A percentile compares a stretch with the other conserved stretches of the same genome.
phyloP scores from a whole-genome alignment of 2,888 invertebrate species.

The Tribolium freemani region DNA sequence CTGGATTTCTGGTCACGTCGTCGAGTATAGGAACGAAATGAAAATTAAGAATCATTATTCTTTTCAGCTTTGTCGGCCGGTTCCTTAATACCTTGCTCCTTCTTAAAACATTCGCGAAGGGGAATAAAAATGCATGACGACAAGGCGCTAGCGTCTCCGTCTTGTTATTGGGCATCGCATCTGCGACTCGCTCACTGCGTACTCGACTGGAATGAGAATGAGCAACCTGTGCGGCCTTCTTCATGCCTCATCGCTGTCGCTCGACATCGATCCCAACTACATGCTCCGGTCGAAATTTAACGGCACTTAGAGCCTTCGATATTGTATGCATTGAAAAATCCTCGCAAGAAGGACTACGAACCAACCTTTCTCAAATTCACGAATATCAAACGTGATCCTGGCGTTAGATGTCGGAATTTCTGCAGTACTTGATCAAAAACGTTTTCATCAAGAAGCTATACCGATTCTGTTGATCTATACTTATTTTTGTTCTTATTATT shows the following conservation, averaged over 20 bases:
- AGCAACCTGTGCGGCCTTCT: conserved; percentile 54
- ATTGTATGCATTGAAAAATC: neutral
- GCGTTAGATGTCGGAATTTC: neutral
- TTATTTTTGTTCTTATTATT: no score
- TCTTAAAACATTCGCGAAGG: conserved; percentile 65
- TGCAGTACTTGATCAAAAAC: neutral
- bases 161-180: conserved; percentile 63
- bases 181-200: conserved; percentile 63
- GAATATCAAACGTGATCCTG: conserved; percentile 1
- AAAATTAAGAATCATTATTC: conserved; percentile 71
- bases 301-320: neutral
- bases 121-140: conserved; percentile 68
- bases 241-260: conserved; percentile 53
- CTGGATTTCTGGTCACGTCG: conserved; percentile 67
- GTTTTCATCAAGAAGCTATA: no score
- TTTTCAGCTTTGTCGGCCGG: conserved; percentile 69
- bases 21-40: conserved; percentile 68
- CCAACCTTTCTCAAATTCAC: neutral
- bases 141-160: conserved; percentile 62
- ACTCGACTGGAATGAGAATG: conserved; percentile 63
- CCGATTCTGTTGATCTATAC: no score
- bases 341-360: conserved; percentile 2
- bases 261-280: conserved; percentile 45
- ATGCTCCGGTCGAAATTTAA: conserved; percentile 6
- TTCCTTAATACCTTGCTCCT: conserved; percentile 67